phyloP scores from a whole-genome alignment of 64 coral and sea anemone genomes.

The Actinia tenebrosa region DNA sequence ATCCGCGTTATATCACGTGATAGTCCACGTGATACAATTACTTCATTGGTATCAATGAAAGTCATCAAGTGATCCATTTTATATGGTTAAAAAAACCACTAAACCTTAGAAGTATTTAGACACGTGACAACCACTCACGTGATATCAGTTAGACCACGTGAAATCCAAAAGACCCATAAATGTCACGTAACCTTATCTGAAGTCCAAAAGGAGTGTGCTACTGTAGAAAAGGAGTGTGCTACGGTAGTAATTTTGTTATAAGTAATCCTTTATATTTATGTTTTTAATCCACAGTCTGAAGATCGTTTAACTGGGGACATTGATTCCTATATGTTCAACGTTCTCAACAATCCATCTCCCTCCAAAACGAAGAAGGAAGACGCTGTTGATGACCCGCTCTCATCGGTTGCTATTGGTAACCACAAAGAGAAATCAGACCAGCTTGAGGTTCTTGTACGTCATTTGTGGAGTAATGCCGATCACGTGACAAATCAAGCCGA shows the following conservation, averaged over 20 bases:
- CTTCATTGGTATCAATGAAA: no score
- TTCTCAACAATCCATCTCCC: background rate
- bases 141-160: no score
- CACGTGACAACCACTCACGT: no score
- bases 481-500: conserved; percentile 9
- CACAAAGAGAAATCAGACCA: conserved; percentile 43
- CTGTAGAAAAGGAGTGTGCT: no score
- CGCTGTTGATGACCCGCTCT: background rate
- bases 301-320: background rate
- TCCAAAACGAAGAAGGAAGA: background rate
- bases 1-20: background rate
- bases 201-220: no score
- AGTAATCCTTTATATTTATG: background rate
- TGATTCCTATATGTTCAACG: background rate
- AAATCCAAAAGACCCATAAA: no score
- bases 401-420: conserved; percentile 10
- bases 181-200: no score
- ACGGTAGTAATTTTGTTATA: no score
- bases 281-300: background rate
- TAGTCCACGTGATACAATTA: background rate
- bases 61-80: no score
- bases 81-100: no score
- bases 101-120: no score
- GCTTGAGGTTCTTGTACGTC: conserved; percentile 1
- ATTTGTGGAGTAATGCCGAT: conserved; percentile 44